phyloP scores from a whole-genome alignment of 2,113 vertebrate species.

The Rhynchomys soricoides region DNA sequence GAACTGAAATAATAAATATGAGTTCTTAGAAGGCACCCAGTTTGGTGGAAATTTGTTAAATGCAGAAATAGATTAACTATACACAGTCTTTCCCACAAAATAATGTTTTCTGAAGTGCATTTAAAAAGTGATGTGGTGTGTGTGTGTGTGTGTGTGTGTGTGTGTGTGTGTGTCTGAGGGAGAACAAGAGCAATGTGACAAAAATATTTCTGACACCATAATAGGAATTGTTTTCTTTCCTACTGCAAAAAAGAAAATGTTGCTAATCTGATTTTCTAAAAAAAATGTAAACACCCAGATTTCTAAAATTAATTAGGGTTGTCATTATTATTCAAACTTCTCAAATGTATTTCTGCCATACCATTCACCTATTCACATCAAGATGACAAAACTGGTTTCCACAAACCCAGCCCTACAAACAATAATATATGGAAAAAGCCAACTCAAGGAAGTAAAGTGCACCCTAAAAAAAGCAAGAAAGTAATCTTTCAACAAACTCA shows the following conservation, averaged over 20 bases:
- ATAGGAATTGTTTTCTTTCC: background rate
- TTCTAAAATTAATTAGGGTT: background rate
- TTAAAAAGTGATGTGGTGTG: background rate
- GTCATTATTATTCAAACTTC: slow-evolving; percentile 33
- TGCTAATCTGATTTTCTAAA: slow-evolving; percentile 33
- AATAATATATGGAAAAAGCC: no score
- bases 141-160: background rate
- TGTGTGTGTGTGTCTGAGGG: background rate
- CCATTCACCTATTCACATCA: background rate
- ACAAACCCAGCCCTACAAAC: no score
- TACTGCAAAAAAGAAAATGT: background rate
- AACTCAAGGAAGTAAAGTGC: no score
- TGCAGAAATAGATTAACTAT: slow-evolving; percentile 24
- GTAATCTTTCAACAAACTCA: no score
- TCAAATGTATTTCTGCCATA: background rate
- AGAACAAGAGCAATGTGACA: background rate
- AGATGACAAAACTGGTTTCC: background rate
- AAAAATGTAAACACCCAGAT: background rate
- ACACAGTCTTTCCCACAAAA: slow-evolving; percentile 23
- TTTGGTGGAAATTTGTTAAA: background rate
- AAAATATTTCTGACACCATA: background rate
- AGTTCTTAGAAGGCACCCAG: slow-evolving; percentile 21
- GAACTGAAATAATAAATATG: slow-evolving; percentile 25
- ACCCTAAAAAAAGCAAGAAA: no score
- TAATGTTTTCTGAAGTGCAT: background rate